Evolutionary conservation across 2,888 invertebrate genomes (phyloP), one percentile per base, ranked within the genome.

Genomic region (Zaprionus obscuricornis): DNA sequence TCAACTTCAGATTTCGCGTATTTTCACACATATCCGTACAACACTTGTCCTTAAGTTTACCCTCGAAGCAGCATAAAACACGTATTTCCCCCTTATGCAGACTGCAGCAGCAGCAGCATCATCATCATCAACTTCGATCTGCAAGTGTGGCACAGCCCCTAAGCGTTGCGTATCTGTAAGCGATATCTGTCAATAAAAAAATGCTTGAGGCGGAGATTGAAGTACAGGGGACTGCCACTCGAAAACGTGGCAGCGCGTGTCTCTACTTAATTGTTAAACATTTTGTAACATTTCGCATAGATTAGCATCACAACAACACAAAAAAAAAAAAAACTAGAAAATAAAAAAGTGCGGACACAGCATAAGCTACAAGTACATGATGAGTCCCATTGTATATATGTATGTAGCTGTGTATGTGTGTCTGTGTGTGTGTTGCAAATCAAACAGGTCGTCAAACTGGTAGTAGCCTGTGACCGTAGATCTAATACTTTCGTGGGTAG

Each of bases 231-330:
- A n/a, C n/a, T n/a, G n/a, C n/a, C 66, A 76, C 76, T 77, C 37
- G 84, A 81, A n/a, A 85, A 43, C 85, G 85, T 81, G 75, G 67
- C 67, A 70, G 66, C 88, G 88, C 88, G 89, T 89, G 89, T 49
- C 79, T 66, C 75, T 85, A 88, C 89, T 89, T 89, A 89, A 89
- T 89, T 89, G 89, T 88, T 86, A 77, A 89, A 88, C 88, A 88
- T 89, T 89, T 87, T 88, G 89, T 87, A 88, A 82, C 89, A 87
- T 88, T 88, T 88, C 82, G 84, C 75, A 62, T 64, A 82, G 87
- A 88, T 88, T 88, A 88, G 78, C 84, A 88, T 88, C 88, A 77
- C 71, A 85, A 85, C 86, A 86, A 74, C n/a, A n/a, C n/a, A n/a
- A n/a, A n/a, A n/a, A n/a, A n/a, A n/a, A n/a, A n/a, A n/a, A n/a